Evolutionary conservation across 2,113 vertebrate genomes (phyloP), one percentile per base, ranked within the genome.

Genomic region (Agapornis roseicollis): DNA sequence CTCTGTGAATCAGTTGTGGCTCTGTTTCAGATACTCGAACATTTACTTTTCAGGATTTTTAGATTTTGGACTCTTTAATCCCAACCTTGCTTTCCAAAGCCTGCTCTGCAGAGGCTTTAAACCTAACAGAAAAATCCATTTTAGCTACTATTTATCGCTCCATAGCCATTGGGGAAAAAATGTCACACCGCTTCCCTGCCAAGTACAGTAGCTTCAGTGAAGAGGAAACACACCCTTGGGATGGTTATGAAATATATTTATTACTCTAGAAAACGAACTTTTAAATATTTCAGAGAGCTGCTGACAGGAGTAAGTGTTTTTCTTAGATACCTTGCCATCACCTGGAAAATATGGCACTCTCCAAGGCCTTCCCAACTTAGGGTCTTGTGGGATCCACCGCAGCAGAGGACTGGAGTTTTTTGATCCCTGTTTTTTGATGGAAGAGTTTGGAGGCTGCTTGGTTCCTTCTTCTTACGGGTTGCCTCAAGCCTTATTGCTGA

Each of bases 201-300:
- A 95, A 96, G 80, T 80, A 76, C 85, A 70, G 88, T 61, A 93
- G 90, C 77, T 94, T 93, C 93, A 89, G 27, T 88, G 95, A 81
- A 42, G 77, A 92, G 61, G 73, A 88, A 91, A 72, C 77, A 7
- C 42, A 93, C 91, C 77, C 80, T 84, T 90, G 96, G 79, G 91
- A 94, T 82, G 49, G 66, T 93, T 96, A 90, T 87, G 91, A 94
- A 97, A 95, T 92, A 33, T 85, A 94, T 94, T 91, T 96, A 91
- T 94, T 96, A 71, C 80, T 87, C 66, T 66, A 81, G 50, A 94
- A 96, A 94, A 85, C 17, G 55, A 90, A 91, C 64, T 93, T 94
- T 33, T 88, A 83, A 91, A 78, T 85, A 73, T 96, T 95, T 94
- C 56, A 55, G 71, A 65, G 80, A 64, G 53, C 58, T 90, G 72